Conservation (phyloP, 2,113 vertebrate genomes). For the Rhynchomys soricoides region DNA sequence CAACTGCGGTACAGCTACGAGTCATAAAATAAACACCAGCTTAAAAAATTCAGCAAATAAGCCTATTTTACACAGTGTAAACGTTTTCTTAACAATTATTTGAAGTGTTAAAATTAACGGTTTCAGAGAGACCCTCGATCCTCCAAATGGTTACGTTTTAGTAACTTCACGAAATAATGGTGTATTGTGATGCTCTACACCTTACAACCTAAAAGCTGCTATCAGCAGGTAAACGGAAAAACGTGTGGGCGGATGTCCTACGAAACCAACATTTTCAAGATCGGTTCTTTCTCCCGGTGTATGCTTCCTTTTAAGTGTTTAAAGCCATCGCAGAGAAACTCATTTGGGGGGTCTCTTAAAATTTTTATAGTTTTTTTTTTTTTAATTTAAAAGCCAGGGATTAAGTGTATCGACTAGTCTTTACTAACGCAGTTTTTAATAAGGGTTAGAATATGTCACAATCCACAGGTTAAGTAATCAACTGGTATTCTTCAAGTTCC, state of each 20-base stretch:
- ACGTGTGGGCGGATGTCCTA: background rate
- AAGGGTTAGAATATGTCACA: background rate
- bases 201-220: background rate
- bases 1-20: slow-evolving; percentile 48
- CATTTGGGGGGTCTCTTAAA: background rate
- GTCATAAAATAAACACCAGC: slow-evolving; percentile 76
- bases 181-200: background rate
- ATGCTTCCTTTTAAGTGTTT: background rate
- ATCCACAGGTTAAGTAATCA: background rate
- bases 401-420: background rate
- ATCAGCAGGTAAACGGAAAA: background rate
- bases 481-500: background rate
- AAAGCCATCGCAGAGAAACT: slow-evolving; percentile 2
- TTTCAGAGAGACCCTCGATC: slow-evolving; percentile 29
- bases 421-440: background rate
- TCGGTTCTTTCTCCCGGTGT: background rate
- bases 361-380: too few relatives aligned
- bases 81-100: slow-evolving; percentile 11
- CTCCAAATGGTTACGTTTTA: slow-evolving; percentile 19
- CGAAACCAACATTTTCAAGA: background rate
- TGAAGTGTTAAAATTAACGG: slow-evolving; percentile 59
- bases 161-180: background rate
- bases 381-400: background rate
- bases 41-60: slow-evolving; percentile 62
- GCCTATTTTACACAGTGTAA: slow-evolving; percentile 61